Conservation (phyloP, 2,797 vertebrate species). For the Dicrostonyx torquatus region DNA sequence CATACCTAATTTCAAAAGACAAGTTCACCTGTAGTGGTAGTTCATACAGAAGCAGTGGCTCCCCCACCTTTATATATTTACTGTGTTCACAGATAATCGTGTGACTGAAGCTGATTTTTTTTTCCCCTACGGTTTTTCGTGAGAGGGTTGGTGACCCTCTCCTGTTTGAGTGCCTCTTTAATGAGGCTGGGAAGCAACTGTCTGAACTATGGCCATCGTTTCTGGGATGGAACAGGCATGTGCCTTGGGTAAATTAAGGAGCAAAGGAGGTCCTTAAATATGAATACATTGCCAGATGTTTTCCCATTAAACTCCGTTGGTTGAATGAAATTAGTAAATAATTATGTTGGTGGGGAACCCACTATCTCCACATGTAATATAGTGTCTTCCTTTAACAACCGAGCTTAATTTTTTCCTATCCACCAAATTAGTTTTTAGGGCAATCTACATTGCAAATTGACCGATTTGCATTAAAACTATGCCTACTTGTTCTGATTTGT, state of each 20-base stretch:
- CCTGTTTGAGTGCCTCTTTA: constrained; percentile 72
- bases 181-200: constrained; percentile 74
- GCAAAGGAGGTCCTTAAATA: constrained; percentile 83
- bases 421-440: constrained; percentile 85
- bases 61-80: not conserved
- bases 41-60: not conserved
- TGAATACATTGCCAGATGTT: constrained; percentile 86
- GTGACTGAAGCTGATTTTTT: not conserved
- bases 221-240: constrained; percentile 77
- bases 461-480: constrained; percentile 86
- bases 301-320: constrained; percentile 85
- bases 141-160: constrained; percentile 78
- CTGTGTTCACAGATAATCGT: not conserved
- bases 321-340: constrained; percentile 88
- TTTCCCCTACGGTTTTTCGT: constrained; percentile 9
- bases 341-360: constrained; percentile 85
- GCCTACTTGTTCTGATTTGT: constrained; percentile 88
- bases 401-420: constrained; percentile 83
- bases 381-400: constrained; percentile 82
- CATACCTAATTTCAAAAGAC: constrained; percentile 35
- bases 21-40: not conserved
- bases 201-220: constrained; percentile 81
- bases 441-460: constrained; percentile 88
- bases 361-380: constrained; percentile 77
- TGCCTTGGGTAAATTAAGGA: constrained; percentile 82